Evolutionary conservation across 2,113 vertebrate genomes (phyloP).

Genomic region (Vanacampus margaritifer): DNA sequence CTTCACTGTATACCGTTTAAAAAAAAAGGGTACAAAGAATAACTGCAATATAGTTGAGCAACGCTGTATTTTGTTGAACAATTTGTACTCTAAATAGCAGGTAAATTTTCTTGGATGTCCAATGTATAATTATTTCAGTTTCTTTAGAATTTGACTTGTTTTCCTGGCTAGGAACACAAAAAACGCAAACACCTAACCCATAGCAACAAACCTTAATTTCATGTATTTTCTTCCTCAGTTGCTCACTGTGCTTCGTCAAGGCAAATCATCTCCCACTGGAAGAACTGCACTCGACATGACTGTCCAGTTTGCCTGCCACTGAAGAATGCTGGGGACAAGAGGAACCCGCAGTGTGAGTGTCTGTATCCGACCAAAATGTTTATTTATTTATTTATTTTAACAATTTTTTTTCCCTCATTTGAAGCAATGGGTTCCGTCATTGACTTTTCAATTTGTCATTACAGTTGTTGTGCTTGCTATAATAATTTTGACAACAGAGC

Average conservation of each 20-base stretch:
- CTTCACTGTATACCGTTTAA: too few relatives aligned
- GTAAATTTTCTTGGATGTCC: too few relatives aligned
- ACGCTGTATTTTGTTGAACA: too few relatives aligned
- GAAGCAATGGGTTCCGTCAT: not conserved
- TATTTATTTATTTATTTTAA: not conserved
- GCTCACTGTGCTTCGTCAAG: constrained; percentile 97
- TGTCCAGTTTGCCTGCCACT: constrained; percentile 97
- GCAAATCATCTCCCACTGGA: constrained; percentile 99
- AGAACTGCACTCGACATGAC: constrained; percentile 96
- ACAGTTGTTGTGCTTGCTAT: not conserved
- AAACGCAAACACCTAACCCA: not conserved
- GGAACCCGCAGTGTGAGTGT: constrained; percentile 97
- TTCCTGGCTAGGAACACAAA: not conserved
- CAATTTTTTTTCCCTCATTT: not conserved
- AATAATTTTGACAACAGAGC: too few relatives aligned
- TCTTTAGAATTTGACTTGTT: not conserved
- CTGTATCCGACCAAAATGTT: constrained; percentile 63
- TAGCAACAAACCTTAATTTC: not conserved
- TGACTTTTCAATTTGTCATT: not conserved
- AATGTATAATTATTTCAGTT: too few relatives aligned
- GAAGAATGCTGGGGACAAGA: constrained; percentile 98
- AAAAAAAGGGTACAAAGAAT: too few relatives aligned
- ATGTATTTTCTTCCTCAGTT: constrained; percentile 75
- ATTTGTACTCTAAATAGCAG: too few relatives aligned
- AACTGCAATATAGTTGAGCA: too few relatives aligned